Evolutionary conservation across 2,113 vertebrate genomes (phyloP).

Genomic region (Oncorhynchus mykiss): DNA sequence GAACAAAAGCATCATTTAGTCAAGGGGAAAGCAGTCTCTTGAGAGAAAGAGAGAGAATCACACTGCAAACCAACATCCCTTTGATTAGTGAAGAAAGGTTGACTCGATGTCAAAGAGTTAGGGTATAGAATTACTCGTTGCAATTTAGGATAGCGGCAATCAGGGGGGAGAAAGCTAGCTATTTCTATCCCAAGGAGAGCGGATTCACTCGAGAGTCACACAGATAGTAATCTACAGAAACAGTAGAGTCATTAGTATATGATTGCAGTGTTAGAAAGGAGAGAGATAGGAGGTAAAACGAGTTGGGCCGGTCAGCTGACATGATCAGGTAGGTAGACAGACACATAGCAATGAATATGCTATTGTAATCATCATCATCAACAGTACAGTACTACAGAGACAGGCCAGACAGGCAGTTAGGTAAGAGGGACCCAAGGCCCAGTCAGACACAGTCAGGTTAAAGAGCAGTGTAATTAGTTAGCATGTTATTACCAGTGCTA

Average conservation of each 20-base stretch:
- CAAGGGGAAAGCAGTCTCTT: neutral
- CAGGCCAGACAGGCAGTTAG: neutral
- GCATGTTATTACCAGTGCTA: neutral
- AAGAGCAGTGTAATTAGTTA: neutral
- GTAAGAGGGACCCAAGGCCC: neutral
- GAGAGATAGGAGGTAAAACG: neutral
- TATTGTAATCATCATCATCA: neutral
- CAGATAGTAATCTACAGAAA: neutral
- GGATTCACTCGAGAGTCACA: neutral
- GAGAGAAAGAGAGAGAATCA: constrained; percentile 23
- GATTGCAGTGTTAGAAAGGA: neutral
- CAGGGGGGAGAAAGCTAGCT: neutral
- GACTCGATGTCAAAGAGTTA: neutral
- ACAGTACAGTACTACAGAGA: constrained; percentile 17
- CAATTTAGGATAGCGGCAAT: neutral
- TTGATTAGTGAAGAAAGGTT: neutral
- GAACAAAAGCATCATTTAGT: neutral
- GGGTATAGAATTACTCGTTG: neutral
- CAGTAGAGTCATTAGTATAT: neutral
- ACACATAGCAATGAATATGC: neutral
- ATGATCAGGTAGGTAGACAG: neutral
- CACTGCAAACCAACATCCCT: constrained; percentile 10
- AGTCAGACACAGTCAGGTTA: neutral
- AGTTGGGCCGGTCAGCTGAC: neutral
- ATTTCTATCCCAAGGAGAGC: neutral